Percentiles rank a stretch among this genome's conserved stretches.
Conservation (phyloP, 1,140 invertebrate species). For the Anadara kagoshimensis region DNA sequence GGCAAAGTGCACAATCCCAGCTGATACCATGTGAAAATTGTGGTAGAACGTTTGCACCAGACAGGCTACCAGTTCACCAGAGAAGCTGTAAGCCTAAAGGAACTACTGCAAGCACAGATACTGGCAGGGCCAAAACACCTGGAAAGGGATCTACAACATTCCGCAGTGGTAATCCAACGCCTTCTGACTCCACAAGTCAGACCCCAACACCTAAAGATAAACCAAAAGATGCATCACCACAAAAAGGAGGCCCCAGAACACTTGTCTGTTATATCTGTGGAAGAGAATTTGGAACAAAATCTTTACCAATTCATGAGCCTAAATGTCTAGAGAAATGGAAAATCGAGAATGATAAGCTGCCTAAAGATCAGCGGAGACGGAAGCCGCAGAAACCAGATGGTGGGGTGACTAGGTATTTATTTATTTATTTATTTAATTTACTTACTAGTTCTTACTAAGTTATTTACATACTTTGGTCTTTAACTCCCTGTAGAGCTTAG, state of each 20-base stretch:
- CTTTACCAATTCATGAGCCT: constrained; percentile 84
- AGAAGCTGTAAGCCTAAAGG: constrained; percentile 77
- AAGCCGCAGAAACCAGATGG: constrained; percentile 79
- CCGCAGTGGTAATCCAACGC: constrained; percentile 8
- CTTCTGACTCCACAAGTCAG: not conserved
- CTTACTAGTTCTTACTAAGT: not conserved
- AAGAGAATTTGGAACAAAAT: constrained; percentile 73
- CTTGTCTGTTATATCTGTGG: constrained; percentile 74
- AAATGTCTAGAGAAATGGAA: constrained; percentile 86
- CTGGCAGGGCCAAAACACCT: constrained; percentile 3
- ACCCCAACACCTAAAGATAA: not conserved
- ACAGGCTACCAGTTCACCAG: constrained; percentile 81
- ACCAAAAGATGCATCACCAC: not conserved
- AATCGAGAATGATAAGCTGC: constrained; percentile 80
- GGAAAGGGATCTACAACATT: not conserved
- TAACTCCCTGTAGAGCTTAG: too few relatives aligned
- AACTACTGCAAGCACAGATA: constrained; percentile 15
- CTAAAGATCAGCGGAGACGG: constrained; percentile 77
- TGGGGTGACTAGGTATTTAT: constrained; percentile 40
- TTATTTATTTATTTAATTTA: not conserved
- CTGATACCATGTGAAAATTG: constrained; percentile 81
- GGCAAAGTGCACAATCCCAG: constrained; percentile 74
- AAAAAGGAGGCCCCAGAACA: constrained; percentile 28
- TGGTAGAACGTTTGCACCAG: constrained; percentile 82
- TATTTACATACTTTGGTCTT: too few relatives aligned